Conservation (phyloP, 2,113 vertebrate genomes). For the Clarias magur region DNA sequence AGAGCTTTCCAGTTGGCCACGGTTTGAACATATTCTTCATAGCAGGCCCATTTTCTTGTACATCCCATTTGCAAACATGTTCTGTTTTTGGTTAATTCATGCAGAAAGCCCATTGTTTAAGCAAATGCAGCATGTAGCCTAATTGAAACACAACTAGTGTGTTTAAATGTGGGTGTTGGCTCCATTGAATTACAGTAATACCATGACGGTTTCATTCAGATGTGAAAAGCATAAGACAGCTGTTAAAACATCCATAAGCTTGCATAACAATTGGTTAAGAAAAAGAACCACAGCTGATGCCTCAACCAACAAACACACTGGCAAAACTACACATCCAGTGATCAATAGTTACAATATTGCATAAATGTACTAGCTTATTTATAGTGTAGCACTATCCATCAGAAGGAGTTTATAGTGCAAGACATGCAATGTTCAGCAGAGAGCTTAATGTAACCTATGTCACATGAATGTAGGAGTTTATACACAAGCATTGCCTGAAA, state of each 20-base stretch:
- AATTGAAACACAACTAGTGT: conserved; percentile 12
- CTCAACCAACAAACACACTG: background rate
- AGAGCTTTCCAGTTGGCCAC: conserved; percentile 61
- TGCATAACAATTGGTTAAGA: background rate
- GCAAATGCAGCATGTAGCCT: background rate
- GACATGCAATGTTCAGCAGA: background rate
- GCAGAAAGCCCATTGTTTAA: background rate
- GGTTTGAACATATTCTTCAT: conserved; percentile 43
- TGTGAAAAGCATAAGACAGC: background rate
- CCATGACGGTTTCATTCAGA: background rate
- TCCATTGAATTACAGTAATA: background rate
- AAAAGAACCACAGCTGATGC: background rate
- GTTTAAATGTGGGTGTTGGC: background rate
- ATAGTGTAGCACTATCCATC: background rate
- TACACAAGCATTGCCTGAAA: background rate
- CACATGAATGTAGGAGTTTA: background rate
- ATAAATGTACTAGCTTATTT: background rate
- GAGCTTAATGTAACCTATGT: background rate
- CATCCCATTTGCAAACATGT: background rate
- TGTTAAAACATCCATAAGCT: background rate
- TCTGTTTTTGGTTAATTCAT: background rate
- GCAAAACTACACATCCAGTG: background rate
- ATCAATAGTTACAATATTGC: background rate
- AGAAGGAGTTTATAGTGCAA: background rate
- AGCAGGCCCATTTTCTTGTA: background rate